These are phyloP conservation scores for Apostichopus leukothele DNA, from an alignment of 53 echinoderm and acorn worm species.

Conservation along the genomic window DNA sequence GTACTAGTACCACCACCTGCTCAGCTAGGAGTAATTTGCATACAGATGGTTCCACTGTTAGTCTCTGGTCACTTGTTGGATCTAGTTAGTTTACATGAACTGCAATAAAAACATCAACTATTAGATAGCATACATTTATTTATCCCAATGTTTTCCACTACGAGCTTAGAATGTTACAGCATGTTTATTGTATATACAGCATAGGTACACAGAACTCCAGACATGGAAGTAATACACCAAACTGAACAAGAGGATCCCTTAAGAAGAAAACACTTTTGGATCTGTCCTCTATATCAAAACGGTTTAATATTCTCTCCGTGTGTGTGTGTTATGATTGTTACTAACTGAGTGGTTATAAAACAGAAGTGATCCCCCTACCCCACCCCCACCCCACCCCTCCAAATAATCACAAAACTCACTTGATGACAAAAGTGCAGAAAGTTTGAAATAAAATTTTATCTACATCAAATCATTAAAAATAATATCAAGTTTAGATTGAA, in stretches of 20 bases:
- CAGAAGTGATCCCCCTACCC: neutral
- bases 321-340: neutral
- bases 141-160: constrained; percentile 41
- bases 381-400: neutral
- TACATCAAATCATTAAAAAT: neutral
- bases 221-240: neutral
- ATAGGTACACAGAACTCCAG: constrained; percentile 3
- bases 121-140: constrained; percentile 30
- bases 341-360: neutral
- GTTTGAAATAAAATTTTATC: neutral
- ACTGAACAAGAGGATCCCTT: neutral
- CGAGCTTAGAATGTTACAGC: constrained; percentile 36
- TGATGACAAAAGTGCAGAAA: neutral
- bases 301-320: neutral
- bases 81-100: neutral
- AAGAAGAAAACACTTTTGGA: neutral
- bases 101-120: neutral
- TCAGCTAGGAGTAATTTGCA: no score
- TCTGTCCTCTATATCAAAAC: neutral
- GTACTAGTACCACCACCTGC: no score
- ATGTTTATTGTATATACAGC: constrained; percentile 28
- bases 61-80: no score
- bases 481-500: neutral
- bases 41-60: no score
- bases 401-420: neutral